Evolutionary conservation across 2,888 invertebrate species (phyloP).

Genomic region (Atethmia centrago): DNA sequence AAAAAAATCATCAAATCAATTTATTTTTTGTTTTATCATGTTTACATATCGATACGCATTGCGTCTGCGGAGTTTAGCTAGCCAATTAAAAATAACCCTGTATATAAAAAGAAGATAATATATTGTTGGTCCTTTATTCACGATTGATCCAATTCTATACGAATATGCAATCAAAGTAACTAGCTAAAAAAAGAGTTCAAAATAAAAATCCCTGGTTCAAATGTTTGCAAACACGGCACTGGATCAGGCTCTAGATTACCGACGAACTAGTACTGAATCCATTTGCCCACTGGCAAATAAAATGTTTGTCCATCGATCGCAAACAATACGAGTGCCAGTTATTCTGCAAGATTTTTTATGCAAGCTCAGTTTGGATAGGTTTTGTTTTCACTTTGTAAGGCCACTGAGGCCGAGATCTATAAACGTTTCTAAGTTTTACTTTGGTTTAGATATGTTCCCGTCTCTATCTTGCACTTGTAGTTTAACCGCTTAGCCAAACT

Average conservation of each 20-base stretch:
- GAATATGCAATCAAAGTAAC: conserved; percentile 31
- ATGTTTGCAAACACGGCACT: conserved; percentile 54
- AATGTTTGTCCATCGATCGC: conserved; percentile 50
- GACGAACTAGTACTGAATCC: conserved; percentile 48
- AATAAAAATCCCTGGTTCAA: conserved; percentile 50
- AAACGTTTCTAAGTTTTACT: neutral
- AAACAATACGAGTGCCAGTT: conserved; percentile 53
- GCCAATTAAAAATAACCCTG: no score
- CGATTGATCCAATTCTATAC: conserved; percentile 29
- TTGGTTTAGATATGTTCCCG: neutral
- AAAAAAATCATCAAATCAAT: no score
- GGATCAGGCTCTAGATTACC: conserved; percentile 61
- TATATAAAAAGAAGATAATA: neutral
- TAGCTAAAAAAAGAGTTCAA: conserved; percentile 24
- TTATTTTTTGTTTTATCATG: no score
- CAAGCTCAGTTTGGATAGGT: conserved; percentile 6
- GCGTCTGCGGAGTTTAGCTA: no score
- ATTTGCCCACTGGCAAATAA: conserved; percentile 59
- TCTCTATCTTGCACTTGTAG: no score
- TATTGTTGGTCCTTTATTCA: neutral
- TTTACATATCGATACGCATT: no score
- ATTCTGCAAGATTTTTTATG: conserved; percentile 47
- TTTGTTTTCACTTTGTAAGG: neutral
- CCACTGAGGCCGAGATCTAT: neutral
- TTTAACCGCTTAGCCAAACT: neutral